Conservation (phyloP, 1,140 invertebrate species). For the Physella acuta region DNA sequence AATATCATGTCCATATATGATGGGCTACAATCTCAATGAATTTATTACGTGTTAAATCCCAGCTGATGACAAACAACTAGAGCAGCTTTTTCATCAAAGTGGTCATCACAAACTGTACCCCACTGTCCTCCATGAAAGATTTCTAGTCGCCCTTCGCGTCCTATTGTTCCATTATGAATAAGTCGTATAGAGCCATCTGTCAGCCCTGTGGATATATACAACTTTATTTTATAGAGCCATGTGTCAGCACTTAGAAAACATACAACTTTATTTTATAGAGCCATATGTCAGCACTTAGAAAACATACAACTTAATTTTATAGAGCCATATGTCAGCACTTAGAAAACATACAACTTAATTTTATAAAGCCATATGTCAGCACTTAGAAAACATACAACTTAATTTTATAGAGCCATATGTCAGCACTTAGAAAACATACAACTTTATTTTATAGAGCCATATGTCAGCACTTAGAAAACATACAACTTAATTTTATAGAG, state of each 20-base stretch:
- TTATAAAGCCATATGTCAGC: neutral
- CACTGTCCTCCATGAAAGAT: constrained; percentile 18
- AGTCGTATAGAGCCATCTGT: neutral
- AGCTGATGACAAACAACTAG: constrained; percentile 16
- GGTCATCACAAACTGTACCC: constrained; percentile 24
- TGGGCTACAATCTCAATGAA: no score
- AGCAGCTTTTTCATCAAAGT: constrained; percentile 15
- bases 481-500: no score
- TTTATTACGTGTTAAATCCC: neutral
- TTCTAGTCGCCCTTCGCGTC: constrained; percentile 11
- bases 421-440: no score
- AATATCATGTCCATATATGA: no score
- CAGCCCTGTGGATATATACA: neutral
- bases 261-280: neutral
- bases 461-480: no score
- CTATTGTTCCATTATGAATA: neutral
- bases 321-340: neutral
- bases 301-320: neutral
- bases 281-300: no score
- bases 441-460: no score
- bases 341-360: neutral
- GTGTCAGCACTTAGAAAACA: neutral
- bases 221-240: neutral
- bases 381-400: no score
- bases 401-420: no score